phyloP scores from a whole-genome alignment of 2,113 vertebrate species.

The Isurus oxyrinchus region DNA sequence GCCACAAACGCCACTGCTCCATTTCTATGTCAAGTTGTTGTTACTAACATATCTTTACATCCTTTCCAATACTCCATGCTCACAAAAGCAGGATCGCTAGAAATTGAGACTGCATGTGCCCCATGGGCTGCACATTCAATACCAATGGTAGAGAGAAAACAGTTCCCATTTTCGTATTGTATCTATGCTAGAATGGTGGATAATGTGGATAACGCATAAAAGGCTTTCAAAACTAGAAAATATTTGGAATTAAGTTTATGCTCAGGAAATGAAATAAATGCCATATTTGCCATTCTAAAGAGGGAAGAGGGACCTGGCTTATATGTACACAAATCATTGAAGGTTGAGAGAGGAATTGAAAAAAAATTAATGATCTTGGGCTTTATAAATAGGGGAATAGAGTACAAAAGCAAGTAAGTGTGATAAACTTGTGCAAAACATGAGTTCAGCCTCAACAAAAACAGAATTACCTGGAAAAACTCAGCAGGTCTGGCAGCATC shows the following conservation, averaged over 20 bases:
- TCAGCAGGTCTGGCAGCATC: too few relatives aligned
- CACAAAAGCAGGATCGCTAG: neutral
- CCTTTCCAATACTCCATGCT: neutral
- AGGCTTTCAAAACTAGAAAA: neutral
- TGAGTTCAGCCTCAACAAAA: too few relatives aligned
- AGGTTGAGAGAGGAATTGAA: neutral
- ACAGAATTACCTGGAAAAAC: too few relatives aligned
- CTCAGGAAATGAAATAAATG: neutral
- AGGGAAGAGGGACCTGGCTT: neutral
- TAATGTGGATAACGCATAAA: neutral
- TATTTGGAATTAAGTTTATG: neutral
- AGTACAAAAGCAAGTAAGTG: too few relatives aligned
- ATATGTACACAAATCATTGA: neutral
- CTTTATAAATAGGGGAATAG: too few relatives aligned
- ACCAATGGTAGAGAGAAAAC: neutral
- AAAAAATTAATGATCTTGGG: too few relatives aligned
- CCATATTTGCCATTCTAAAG: neutral
- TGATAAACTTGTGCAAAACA: too few relatives aligned
- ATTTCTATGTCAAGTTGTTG: neutral
- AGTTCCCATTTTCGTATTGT: neutral
- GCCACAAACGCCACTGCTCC: neutral
- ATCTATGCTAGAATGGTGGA: neutral
- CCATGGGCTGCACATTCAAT: neutral
- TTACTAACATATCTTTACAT: neutral
- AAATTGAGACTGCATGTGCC: neutral